Base-by-base conservation (phyloP, 2,888 invertebrate genomes). In the Himalopsyche tibetana region DNA sequence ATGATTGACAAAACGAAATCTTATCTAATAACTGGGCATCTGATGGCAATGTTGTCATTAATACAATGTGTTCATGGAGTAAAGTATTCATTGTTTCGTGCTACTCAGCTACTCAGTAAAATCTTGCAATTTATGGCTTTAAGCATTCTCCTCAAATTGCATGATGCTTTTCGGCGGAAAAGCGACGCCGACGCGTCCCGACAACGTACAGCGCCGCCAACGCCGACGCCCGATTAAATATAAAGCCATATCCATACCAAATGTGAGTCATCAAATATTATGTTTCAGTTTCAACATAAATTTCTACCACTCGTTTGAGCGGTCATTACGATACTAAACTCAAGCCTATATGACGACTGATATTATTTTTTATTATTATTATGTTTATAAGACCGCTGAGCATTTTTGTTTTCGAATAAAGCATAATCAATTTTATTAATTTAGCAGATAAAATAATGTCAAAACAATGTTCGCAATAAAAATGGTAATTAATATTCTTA, bases 201-300 rank as follows among this genome's bases (percentile, higher is more conserved):
- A 5, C 63, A 19, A 19, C 63, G 19, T 28, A 19, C 19, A 28
- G 63, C 19, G 28, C 74, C 74, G 36, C 38, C 74, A 38, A 74
- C 36, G 74, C 74, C 38, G 74, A 38, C 74, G 74, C 74, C 74
- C 69, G 12, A 38, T 74, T 74, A 74, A 74, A 36, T 15, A 51
- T 51, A 51, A 74, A 74, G 74, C 74, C 74, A 74, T 74, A 74
- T 12, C 74, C 74, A 74, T 36, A 74, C 28, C 12, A 38, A 36
- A 74, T 74, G 36, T 74, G 74, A 74, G 74, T 74, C 74, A 74
- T 38, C 74, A 36, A 28, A 12, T 36, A 36, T 74, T 74, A 74
- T 74, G 38, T 74, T 28, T 38, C 36, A 74, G 11, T 74, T 74
- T 74, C 28, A 15, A 38, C 38, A 36, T 15, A 38, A 74, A 36